Conservation (phyloP, 2,797 vertebrate species). For the Channa striata region DNA sequence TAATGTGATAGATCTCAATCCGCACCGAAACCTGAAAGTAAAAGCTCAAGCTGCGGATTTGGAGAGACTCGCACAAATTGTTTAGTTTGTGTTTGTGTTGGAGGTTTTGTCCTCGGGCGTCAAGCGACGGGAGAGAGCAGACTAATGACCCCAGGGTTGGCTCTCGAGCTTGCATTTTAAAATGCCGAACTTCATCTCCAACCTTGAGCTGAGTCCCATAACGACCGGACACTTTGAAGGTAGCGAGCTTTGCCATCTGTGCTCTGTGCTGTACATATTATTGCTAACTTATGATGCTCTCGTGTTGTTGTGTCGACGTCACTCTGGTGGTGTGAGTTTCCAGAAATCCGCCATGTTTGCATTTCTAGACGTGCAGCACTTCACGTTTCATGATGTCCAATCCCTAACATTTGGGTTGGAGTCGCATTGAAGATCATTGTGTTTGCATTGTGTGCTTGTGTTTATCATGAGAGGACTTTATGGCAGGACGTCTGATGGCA, state of each 20-base stretch:
- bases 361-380: slow-evolving; percentile 23
- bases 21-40: not conserved
- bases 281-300: slow-evolving; percentile 64
- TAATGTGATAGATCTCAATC: not conserved
- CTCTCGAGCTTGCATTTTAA: no score
- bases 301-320: slow-evolving; percentile 64
- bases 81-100: not conserved
- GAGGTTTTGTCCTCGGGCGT: slow-evolving; percentile 2
- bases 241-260: slow-evolving; percentile 57
- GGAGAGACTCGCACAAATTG: not conserved
- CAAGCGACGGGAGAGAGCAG: not conserved
- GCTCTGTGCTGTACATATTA: slow-evolving; percentile 77
- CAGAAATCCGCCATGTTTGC: slow-evolving; percentile 23
- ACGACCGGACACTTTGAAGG: slow-evolving; percentile 26
- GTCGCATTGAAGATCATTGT: slow-evolving; percentile 21
- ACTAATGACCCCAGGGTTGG: no score
- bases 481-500: slow-evolving; percentile 5
- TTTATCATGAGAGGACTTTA: slow-evolving; percentile 14
- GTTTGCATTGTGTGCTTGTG: slow-evolving; percentile 30
- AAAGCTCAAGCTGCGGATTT: not conserved
- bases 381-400: slow-evolving; percentile 16
- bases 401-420: slow-evolving; percentile 18
- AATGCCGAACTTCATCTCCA: no score
- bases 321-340: no score
- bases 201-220: not conserved